A percentile compares a stretch with the other conserved stretches of the same genome.
phyloP scores from a whole-genome alignment of 2,888 invertebrate genomes.

The Stegophylla sp. region DNA sequence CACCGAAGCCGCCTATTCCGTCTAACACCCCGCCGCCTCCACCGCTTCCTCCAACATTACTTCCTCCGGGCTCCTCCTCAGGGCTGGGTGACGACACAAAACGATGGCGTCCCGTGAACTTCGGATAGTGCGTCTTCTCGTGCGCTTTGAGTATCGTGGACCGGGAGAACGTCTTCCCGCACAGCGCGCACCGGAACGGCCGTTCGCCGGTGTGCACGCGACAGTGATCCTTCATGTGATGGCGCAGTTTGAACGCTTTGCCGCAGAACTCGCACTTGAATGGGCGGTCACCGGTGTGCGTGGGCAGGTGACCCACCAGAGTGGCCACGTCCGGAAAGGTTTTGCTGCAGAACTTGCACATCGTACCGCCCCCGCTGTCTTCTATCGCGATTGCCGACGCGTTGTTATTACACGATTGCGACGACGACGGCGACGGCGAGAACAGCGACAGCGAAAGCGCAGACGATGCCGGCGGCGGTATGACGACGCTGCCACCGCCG shows the following conservation, averaged over 20 bases:
- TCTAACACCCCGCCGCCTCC: constrained; percentile 65
- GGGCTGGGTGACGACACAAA: constrained; percentile 79
- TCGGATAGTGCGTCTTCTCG: constrained; percentile 91
- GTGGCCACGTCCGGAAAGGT: constrained; percentile 89
- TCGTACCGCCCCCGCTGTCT: constrained; percentile 66
- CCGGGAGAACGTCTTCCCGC: constrained; percentile 89
- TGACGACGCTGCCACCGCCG: constrained; percentile 65
- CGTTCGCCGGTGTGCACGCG: constrained; percentile 90
- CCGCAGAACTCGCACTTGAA: constrained; percentile 94
- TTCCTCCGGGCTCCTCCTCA: constrained; percentile 62
- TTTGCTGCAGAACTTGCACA: constrained; percentile 92
- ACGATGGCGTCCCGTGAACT: constrained; percentile 78
- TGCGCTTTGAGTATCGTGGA: constrained; percentile 91
- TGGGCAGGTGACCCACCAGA: constrained; percentile 84
- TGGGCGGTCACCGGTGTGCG: constrained; percentile 87
- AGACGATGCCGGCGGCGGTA: constrained; percentile 66
- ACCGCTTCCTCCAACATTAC: constrained; percentile 71
- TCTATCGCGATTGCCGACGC: constrained; percentile 22
- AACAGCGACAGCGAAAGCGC: constrained; percentile 64
- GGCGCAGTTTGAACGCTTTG: constrained; percentile 88
- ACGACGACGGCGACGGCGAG: not conserved
- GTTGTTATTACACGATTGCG: not conserved
- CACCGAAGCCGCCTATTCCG: not conserved
- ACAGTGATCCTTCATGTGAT: constrained; percentile 94
- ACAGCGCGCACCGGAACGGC: constrained; percentile 86